Evolutionary conservation across 2,113 vertebrate genomes (phyloP).

Genomic region (Epinephelus fuscoguttatus): DNA sequence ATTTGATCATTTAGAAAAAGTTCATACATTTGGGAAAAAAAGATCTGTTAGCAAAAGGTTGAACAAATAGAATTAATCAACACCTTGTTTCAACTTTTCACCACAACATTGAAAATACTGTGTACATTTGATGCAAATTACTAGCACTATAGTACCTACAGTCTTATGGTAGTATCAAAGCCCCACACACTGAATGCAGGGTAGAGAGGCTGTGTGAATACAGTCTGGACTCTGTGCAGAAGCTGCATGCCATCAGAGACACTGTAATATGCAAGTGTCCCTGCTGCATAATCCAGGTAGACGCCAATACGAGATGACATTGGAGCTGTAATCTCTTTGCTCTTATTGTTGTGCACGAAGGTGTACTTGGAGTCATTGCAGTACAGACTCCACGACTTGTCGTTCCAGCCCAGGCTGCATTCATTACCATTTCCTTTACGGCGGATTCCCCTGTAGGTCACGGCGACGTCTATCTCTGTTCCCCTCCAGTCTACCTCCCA

Average conservation of each 20-base stretch:
- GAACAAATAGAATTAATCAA: slow-evolving; percentile 1
- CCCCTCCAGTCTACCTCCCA: slow-evolving; percentile 88
- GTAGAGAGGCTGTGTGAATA: slow-evolving; percentile 85
- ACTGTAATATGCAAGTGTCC: slow-evolving; percentile 85
- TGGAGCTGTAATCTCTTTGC: slow-evolving; percentile 73
- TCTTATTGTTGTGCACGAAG: slow-evolving; percentile 87
- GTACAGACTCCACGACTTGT: slow-evolving; percentile 89
- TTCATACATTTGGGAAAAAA: background rate
- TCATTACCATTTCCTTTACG: slow-evolving; percentile 85
- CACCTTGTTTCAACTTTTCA: background rate
- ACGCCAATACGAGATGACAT: slow-evolving; percentile 82
- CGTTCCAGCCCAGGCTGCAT: slow-evolving; percentile 87
- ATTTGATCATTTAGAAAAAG: background rate
- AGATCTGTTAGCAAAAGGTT: background rate
- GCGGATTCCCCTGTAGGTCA: slow-evolving; percentile 84
- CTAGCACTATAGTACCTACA: slow-evolving; percentile 28
- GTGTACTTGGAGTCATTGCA: slow-evolving; percentile 86
- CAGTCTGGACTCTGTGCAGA: slow-evolving; percentile 82
- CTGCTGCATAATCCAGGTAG: slow-evolving; percentile 83
- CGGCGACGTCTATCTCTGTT: slow-evolving; percentile 84
- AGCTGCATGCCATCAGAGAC: slow-evolving; percentile 83
- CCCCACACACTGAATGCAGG: slow-evolving; percentile 89
- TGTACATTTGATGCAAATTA: background rate
- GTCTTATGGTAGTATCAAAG: slow-evolving; percentile 75
- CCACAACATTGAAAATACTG: slow-evolving; percentile 1